Base-by-base conservation (phyloP, 2,113 vertebrate species). In the Catharus minimus region DNA sequence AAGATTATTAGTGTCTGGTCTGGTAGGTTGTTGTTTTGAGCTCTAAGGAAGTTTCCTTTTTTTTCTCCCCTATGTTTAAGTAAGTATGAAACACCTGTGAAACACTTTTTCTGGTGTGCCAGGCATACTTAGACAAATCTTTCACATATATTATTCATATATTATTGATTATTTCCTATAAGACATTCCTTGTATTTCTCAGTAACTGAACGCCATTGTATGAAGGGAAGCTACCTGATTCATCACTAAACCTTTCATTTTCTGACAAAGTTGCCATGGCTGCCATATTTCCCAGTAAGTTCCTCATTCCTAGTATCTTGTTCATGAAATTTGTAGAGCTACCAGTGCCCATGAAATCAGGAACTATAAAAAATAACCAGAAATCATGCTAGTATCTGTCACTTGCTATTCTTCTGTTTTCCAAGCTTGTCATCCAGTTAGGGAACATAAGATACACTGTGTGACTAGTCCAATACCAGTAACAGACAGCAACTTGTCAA, bases 401-500 rank as follows among this genome's bases (percentile, higher is more conserved):
- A 95, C 76, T 94, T 86, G 79, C 92, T 94, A 89, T 96, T 96
- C 93, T 94, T 82, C 92, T 95, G 79, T 93, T 96, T 95, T 95
- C 92, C 93, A 95, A 95, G 93, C 82, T 94, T 95, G 93, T 96
- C 92, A 95, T 86, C 85, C 93, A 89, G 82, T 91, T 92, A 95
- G 82, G 64, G 94, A 95, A 95, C 79, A 91, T 79, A 68, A 94
- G 72, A 95, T 73, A 92, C 84, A 66, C 62, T 82, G 74, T 94
- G 89, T 96, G 93, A 96, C 71, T 93, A 91, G 95, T 95, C 94
- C 95, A 95, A 91, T 87, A 96, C 89, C 87, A 93, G 78, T 92
- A 93, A 96, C 94, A 96, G 95, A 96, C 91, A 96, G 91, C 89
- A 87, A 76, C 87, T 93, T 96, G 95, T 96, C 95, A 96, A 94